These are phyloP conservation scores for Glomeris maerens DNA, from an alignment of 1,140 invertebrate species.

Conservation along the genomic window DNA sequence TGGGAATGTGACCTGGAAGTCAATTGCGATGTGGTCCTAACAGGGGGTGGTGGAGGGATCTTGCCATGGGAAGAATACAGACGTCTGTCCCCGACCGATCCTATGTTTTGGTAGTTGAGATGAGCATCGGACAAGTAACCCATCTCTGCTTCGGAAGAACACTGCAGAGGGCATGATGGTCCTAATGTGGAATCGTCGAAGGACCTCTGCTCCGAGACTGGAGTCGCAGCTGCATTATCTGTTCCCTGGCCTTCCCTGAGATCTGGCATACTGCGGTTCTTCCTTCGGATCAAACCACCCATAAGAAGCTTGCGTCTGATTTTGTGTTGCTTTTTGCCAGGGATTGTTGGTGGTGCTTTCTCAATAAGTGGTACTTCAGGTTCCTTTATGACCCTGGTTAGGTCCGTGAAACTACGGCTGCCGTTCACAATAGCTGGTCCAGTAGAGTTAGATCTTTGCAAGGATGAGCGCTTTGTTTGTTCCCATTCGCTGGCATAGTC, in stretches of 20 bases:
- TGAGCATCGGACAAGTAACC: constrained; percentile 77
- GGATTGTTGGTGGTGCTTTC: constrained; percentile 14
- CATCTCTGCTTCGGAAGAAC: constrained; percentile 33
- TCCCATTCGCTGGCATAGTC: constrained; percentile 23
- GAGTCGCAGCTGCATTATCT: constrained; percentile 21
- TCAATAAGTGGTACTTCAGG: constrained; percentile 19
- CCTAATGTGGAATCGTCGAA: constrained; percentile 15
- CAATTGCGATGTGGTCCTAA: constrained; percentile 70
- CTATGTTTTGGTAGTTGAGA: constrained; percentile 63
- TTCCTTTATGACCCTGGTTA: constrained; percentile 41
- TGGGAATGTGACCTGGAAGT: constrained; percentile 30
- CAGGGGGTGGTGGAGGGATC: constrained; percentile 68
- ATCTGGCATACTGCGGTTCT: constrained; percentile 83
- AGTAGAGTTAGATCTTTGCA: constrained; percentile 19
- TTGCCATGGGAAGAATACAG: constrained; percentile 48
- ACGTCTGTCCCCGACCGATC: constrained; percentile 41
- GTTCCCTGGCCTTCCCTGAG: constrained; percentile 55
- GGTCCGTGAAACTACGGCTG: neutral
- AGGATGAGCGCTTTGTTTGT: constrained; percentile 14
- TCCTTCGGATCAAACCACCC: constrained; percentile 71
- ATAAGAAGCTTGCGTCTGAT: constrained; percentile 71
- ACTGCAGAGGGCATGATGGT: too few species aligned
- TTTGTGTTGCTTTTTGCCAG: constrained; percentile 78
- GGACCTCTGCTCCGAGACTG: constrained; percentile 1
- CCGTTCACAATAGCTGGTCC: constrained; percentile 10